A percentile compares a stretch with the other conserved stretches of the same genome.
phyloP scores from a whole-genome alignment of 2,888 invertebrate genomes.

The Ashinkailepas kermadecensis region DNA sequence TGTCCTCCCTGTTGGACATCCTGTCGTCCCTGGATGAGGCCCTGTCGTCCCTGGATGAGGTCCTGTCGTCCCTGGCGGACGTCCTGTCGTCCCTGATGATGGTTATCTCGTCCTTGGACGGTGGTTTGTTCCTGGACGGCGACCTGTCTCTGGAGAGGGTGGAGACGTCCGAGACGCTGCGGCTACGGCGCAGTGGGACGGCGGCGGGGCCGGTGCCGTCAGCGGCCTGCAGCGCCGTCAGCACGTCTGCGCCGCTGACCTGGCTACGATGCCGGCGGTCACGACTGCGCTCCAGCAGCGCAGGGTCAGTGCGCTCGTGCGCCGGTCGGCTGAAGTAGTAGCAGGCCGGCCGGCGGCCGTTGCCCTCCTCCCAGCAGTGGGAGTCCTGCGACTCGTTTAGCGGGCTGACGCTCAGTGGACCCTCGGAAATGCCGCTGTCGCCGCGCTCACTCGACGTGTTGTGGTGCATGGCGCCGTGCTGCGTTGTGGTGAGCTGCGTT shows the following conservation, averaged over 20 bases:
- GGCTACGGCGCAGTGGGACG: not conserved
- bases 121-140: too few species aligned
- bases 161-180: slow-evolving; percentile 6
- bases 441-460: slow-evolving; percentile 16
- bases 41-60: too few species aligned
- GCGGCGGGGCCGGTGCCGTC: too few species aligned
- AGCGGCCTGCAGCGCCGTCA: not conserved
- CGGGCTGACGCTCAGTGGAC: not conserved
- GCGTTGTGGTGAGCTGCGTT: too few species aligned
- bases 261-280: not conserved
- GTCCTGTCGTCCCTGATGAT: too few species aligned
- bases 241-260: not conserved
- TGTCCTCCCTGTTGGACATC: too few species aligned
- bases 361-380: slow-evolving; percentile 15
- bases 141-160: not conserved
- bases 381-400: slow-evolving; percentile 12
- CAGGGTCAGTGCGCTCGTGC: not conserved
- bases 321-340: slow-evolving; percentile 3
- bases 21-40: too few species aligned
- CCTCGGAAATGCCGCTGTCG: slow-evolving; percentile 17
- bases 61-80: too few species aligned
- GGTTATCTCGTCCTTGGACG: too few species aligned
- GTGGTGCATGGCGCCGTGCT: not conserved
- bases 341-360: not conserved
- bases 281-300: not conserved